Percentiles rank a stretch among this genome's conserved stretches.
Evolutionary conservation across 2,797 vertebrate genomes (phyloP).

Genomic region (Anguilla pacifica): DNA sequence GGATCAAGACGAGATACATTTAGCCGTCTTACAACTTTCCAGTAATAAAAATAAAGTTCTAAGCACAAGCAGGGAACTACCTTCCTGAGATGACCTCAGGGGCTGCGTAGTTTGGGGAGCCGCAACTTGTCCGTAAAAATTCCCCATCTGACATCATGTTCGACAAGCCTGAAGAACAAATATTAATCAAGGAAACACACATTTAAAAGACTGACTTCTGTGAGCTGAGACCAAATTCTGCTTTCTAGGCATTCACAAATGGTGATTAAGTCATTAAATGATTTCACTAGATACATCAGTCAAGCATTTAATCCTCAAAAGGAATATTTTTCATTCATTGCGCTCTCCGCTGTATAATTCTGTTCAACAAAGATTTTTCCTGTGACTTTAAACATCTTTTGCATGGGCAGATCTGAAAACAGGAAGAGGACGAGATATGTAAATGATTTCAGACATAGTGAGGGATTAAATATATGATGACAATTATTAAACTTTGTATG

Average conservation of each 20-base stretch:
- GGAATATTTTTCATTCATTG: background rate
- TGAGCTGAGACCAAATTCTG: background rate
- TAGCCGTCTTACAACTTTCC: no score
- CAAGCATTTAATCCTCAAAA: background rate
- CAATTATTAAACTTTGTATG: background rate
- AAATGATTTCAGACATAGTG: background rate
- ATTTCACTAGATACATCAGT: background rate
- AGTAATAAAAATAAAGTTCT: background rate
- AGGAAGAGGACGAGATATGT: background rate
- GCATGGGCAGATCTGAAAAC: background rate
- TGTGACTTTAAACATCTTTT: no score
- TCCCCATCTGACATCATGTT: conserved; percentile 99
- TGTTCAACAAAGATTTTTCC: background rate
- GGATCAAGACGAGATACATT: background rate
- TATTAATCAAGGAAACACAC: background rate
- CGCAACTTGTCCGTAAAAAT: conserved; percentile 97
- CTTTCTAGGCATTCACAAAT: background rate
- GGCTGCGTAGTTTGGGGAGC: conserved; percentile 98
- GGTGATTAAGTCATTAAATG: background rate
- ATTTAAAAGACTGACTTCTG: background rate
- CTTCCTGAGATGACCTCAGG: conserved; percentile 99
- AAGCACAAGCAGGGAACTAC: conserved; percentile 63
- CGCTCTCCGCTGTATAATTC: background rate
- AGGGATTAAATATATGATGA: background rate
- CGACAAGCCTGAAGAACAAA: conserved; percentile 83